Evolutionary conservation across 2,113 vertebrate species (phyloP), one percentile per base, ranked within the genome.

Genomic region (Ailuropoda melanoleuca): DNA sequence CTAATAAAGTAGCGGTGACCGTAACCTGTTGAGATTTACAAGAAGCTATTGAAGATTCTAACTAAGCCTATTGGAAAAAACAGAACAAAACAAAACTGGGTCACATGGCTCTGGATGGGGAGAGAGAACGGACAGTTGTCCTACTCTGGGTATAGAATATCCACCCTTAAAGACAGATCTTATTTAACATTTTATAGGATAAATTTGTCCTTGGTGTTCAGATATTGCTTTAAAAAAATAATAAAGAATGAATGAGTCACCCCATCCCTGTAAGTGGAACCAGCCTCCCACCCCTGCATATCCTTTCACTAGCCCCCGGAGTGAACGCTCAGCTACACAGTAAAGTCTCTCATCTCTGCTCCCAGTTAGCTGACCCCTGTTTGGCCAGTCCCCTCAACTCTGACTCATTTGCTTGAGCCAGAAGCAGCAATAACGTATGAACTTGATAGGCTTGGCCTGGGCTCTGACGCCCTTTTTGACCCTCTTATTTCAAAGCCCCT

Each of bases 191-290:
- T 92, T 88, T 87, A 83, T 12, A 89, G 29, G 26, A 92, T 58
- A 91, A 94, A 81, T 89, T 48, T 86, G 8, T 60, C 8, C 9
- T 19, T 77, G 85, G 10, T 81, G 90, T 97, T 95, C 75, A 88
- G 77, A 62, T 84, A 90, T 4, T 89, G 48, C 48, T 92, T 88
- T 14, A 14, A 43, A 72, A 82, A 62, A 84, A 68, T 19, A 3
- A 23, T 89, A 55, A 83, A 23, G 29, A 68, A 75, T 85, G 6
- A 93, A 15, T 24, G 29, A 60, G 23, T 87, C 29, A 39, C n/a
- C 37, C 43, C 29, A 26, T 50, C 15, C 50, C 43, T 74, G 26
- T 93, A 60, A 55, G 21, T 60, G 81, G 60, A 88, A 31, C 17
- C 83, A 62, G 55, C 13, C 60, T 66, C 66, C 46, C 11, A n/a